Evolutionary conservation across 2,113 vertebrate species (phyloP).

Genomic region (Sceloporus tristichus): DNA sequence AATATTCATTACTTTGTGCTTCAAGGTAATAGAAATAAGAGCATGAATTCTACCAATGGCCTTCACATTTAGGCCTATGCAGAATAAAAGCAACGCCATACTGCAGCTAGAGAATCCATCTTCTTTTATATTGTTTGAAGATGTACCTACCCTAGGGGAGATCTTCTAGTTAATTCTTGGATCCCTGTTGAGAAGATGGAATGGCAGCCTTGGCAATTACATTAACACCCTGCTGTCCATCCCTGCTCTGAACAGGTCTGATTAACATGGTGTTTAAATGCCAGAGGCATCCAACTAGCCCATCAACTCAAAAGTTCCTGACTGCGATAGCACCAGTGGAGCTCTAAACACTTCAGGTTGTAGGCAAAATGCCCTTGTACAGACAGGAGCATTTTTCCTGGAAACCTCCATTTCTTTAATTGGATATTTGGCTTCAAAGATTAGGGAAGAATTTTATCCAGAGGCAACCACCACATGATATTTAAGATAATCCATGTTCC

Average conservation of each 20-base stretch:
- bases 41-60: no score
- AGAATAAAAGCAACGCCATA: not conserved
- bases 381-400: not conserved
- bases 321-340: not conserved
- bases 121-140: not conserved
- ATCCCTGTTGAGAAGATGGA: not conserved
- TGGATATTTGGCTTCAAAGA: not conserved
- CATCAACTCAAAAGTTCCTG: conserved; percentile 13
- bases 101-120: not conserved
- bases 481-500: not conserved
- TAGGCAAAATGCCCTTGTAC: not conserved
- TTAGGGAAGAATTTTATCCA: not conserved
- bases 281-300: not conserved
- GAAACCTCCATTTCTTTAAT: not conserved
- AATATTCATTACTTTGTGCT: not conserved
- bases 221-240: not conserved
- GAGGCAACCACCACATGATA: not conserved
- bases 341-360: not conserved
- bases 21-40: not conserved
- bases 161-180: not conserved
- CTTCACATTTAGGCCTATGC: not conserved
- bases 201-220: not conserved
- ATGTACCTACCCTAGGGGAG: not conserved
- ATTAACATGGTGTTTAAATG: conserved; percentile 11
- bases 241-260: not conserved